Evolutionary conservation across 2,888 invertebrate genomes (phyloP), one percentile per base, ranked within the genome.

Genomic region (Kryphioiulus occultus): DNA sequence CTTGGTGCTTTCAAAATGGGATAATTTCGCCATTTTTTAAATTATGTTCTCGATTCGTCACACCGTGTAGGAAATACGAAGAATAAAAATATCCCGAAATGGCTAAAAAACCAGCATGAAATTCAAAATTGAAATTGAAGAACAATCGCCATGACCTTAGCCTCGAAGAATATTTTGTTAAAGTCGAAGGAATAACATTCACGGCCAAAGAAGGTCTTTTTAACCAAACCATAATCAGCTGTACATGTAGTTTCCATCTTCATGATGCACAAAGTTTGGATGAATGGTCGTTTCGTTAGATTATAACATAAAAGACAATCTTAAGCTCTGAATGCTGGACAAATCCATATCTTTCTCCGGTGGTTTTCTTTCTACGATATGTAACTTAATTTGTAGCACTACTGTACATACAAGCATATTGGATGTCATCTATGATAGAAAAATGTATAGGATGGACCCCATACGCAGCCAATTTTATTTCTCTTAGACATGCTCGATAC

Each of bases 71-170:
- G 59, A 59, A 59, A 19, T 59, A 59, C n/a, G 59, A 59, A 59
- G n/a, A 59, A 59, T 59, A 59, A 59, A 35, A 59, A 59, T 59
- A 7, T 3, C 59, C 19, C 59, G 5, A 59, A 59, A 59, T 59
- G 59, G 5, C 59, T 59, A 59, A 59, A 59, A 59, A 59, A 59
- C 7, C 59, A 59, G 59, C 59, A 59, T 59, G 59, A 59, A 59
- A 59, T 59, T 59, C 59, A 59, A 59, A 59, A 59, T 59, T n/a
- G 59, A 59, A 59, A 59, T 59, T 59, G 59, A 59, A 59, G n/a
- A 59, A 59, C 59, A 59, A 59, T 59, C 59, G 44, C 44, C 17
- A 59, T 59, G 19, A 3, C n/a, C n/a, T 19, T 4, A 17, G 12
- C 53, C 53, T 53, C 19, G 53, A 4, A 17, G 0, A 17, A 17